These are phyloP conservation scores for Apis dorsata DNA, from an alignment of 1,140 invertebrate species.

Conservation along the genomic window DNA sequence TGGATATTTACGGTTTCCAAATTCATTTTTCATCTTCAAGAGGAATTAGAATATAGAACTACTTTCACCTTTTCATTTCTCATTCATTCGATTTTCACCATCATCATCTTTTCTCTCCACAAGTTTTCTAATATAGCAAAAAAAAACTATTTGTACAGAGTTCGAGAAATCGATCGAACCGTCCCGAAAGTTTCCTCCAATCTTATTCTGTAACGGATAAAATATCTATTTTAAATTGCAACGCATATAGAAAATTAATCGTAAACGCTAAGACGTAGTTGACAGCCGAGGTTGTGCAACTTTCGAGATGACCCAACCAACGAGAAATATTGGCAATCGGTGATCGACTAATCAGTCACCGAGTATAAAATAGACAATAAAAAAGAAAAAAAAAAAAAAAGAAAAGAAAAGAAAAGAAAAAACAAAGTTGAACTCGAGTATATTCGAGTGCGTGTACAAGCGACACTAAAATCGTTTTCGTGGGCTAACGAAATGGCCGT, in stretches of 20 bases:
- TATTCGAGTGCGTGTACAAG: conserved; percentile 22
- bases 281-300: background rate
- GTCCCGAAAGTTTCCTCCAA: background rate
- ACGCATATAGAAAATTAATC: too few relatives aligned
- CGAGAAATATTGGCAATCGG: background rate
- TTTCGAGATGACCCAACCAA: background rate
- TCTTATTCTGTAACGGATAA: background rate
- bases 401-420: too few relatives aligned
- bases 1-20: background rate
- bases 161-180: background rate
- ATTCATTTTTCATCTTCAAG: background rate
- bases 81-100: background rate
- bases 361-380: background rate
- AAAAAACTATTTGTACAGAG: background rate
- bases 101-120: background rate
- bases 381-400: background rate
- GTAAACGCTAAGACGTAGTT: background rate
- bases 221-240: background rate
- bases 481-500: conserved; percentile 28
- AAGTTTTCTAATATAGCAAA: background rate
- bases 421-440: background rate
- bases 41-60: background rate
- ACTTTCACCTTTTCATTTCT: background rate
- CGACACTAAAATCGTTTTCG: conserved; percentile 26
- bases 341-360: background rate